Conservation (phyloP, 2,113 vertebrate genomes). For the Ctenomys sociabilis region DNA sequence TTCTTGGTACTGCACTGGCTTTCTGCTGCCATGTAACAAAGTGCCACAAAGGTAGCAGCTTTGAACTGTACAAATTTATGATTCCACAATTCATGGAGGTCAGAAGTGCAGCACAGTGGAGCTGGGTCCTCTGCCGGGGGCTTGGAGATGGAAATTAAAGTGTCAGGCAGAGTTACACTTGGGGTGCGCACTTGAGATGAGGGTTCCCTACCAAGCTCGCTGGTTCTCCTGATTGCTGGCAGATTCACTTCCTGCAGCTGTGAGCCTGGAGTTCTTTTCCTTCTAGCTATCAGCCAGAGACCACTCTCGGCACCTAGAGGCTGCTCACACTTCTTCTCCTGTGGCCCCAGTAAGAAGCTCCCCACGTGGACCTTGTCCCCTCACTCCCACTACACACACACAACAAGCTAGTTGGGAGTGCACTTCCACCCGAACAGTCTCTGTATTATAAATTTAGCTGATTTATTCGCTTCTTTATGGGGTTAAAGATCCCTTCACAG, state of each 20-base stretch:
- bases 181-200: not conserved
- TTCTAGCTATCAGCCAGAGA: not conserved
- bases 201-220: not conserved
- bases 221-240: not conserved
- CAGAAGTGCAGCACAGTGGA: too few species aligned
- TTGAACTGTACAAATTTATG: not conserved
- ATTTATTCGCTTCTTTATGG: not conserved
- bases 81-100: not conserved
- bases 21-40: not conserved
- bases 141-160: not conserved
- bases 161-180: not conserved
- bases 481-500: not conserved
- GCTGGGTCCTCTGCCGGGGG: not conserved
- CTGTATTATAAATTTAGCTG: not conserved
- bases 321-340: accelerated
- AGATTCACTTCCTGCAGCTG: not conserved
- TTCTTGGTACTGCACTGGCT: not conserved
- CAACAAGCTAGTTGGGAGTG: not conserved
- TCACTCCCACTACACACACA: not conserved
- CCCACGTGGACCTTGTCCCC: not conserved
- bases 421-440: not conserved
- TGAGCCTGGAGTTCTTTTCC: not conserved
- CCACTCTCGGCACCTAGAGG: not conserved
- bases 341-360: not conserved
- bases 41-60: not conserved